These are phyloP conservation scores for Alethe castanea DNA, from an alignment of 2,113 vertebrate species.

Conservation along the genomic window DNA sequence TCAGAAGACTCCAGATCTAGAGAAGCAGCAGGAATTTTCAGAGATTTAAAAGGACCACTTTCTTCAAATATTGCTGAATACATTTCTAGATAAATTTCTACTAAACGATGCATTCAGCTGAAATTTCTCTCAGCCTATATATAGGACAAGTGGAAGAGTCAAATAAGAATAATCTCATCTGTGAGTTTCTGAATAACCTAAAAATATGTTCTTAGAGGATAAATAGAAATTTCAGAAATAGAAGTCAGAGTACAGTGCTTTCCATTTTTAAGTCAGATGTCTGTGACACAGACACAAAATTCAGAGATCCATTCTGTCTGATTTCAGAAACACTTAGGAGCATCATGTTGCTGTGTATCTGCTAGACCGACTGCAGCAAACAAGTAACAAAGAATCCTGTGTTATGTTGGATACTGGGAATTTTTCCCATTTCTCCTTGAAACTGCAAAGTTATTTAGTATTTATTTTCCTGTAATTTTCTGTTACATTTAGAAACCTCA, in stretches of 20 bases:
- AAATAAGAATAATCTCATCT: background rate
- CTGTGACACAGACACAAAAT: background rate
- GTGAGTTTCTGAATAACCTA: background rate
- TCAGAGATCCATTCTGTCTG: background rate
- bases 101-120: background rate
- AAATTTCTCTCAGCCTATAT: background rate
- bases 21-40: background rate
- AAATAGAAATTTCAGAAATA: constrained; percentile 27
- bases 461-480: background rate
- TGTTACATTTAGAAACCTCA: background rate
- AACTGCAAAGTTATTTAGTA: background rate
- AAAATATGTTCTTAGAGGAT: background rate
- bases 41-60: background rate
- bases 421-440: background rate
- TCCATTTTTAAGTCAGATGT: background rate
- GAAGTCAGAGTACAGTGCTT: background rate
- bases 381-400: background rate
- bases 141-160: background rate
- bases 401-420: background rate
- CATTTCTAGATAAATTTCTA: background rate
- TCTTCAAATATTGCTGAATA: background rate
- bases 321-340: background rate
- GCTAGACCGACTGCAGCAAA: background rate
- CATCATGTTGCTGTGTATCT: background rate
- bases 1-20: background rate